Evolutionary conservation across 1,140 invertebrate species (phyloP), one percentile per base, ranked within the genome.

Genomic region (Leptinotarsa lineolata): DNA sequence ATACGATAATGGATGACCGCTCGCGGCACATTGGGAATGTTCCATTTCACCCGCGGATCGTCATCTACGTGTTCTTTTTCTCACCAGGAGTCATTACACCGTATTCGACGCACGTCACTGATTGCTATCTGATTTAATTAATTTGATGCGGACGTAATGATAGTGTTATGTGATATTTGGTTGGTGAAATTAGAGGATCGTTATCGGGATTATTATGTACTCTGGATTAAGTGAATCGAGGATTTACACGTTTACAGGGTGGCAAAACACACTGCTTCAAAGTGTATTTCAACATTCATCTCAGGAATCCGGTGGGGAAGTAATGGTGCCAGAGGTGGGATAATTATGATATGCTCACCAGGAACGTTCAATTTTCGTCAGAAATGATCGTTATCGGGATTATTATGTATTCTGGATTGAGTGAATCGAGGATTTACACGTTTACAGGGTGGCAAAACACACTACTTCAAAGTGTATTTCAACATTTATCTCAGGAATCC

Each of bases 1-100:
- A 44, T 54, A 61, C 58, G 54, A 69, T 68, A 74, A 74, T 74
- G 72, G 72, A 74, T 74, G 59, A 70, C 72, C 72, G 60, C 16
- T 68, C 5, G 15, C 15, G n/a, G 16, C 48, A 54, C 48, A 13
- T 54, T 5, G 48, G n/a, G n/a, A 54, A 54, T 54, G 48, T 54
- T 18, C 4, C 13, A 54, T 54, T 54, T n/a, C 2, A 54, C 6
- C n/a, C 16, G n/a, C 15, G n/a, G 16, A 54, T 18, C 4, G 15
- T 4, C 48, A 54, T 54, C 15, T 54, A 54, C 15, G 48, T 21
- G 61, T 64, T 15, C 2, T 8, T 15, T 30, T 13, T 64, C 15
- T 64, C 20, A 64, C 61, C 61, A 30, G 16, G 20, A 64, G 12
- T 64, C 24, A 30, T 21, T 21, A 21, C 61, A 30, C 61, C 61